Evolutionary conservation across 2,797 vertebrate genomes (phyloP).

Genomic region (Numenius phaeopus): DNA sequence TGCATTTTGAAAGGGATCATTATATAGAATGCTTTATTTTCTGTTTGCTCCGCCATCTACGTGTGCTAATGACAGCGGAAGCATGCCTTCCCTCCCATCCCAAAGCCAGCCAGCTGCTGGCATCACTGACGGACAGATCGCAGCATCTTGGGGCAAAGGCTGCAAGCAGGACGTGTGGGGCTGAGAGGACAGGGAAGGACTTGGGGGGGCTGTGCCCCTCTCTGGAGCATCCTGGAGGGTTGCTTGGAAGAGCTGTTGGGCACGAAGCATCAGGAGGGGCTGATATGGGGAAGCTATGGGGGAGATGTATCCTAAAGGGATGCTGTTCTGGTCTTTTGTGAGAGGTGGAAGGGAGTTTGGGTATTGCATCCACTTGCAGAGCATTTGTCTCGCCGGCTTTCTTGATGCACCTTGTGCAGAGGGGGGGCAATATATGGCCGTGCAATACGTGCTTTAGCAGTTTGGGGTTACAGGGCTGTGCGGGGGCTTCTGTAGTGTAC

Average conservation of each 20-base stretch:
- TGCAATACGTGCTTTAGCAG: not conserved
- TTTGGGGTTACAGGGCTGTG: not conserved
- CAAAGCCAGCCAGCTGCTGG: not conserved
- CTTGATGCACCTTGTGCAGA: rapidly evolving
- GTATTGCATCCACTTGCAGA: not conserved
- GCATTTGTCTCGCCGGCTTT: rapidly evolving
- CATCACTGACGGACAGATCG: rapidly evolving
- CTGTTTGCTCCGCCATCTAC: rapidly evolving
- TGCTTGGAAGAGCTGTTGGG: not conserved
- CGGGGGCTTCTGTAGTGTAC: not conserved
- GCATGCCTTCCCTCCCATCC: not conserved
- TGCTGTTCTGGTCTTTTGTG: not conserved
- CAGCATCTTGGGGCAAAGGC: not conserved
- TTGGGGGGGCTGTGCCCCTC: not conserved
- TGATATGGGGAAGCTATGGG: not conserved
- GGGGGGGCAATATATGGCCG: rapidly evolving
- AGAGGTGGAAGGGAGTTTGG: not conserved
- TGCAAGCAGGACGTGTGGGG: rapidly evolving
- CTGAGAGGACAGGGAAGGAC: not conserved
- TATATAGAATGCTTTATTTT: rapidly evolving
- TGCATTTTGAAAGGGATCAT: not conserved
- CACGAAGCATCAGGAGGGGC: not conserved
- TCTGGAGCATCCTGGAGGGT: not conserved
- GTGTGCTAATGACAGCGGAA: rapidly evolving
- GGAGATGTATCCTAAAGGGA: not conserved